A percentile compares a stretch with the other conserved stretches of the same genome.
Evolutionary conservation across 2,797 vertebrate species (phyloP).

Genomic region (Paguma larvata): DNA sequence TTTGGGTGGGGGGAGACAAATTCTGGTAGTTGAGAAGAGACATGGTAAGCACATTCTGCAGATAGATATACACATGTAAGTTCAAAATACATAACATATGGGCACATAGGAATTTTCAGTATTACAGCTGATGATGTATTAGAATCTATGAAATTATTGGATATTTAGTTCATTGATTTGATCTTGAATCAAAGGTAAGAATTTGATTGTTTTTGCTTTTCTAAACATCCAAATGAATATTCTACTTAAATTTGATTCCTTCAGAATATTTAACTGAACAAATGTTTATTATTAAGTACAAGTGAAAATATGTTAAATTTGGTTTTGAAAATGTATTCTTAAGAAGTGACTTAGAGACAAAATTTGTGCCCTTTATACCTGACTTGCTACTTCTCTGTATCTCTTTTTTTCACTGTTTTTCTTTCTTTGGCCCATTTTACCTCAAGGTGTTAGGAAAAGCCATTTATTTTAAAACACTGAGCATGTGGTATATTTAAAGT

Average conservation of each 20-base stretch:
- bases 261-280: constrained; percentile 29
- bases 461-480: constrained; percentile 5
- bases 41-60: background rate
- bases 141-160: background rate
- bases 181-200: constrained; percentile 18
- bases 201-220: background rate
- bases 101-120: background rate
- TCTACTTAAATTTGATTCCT: background rate
- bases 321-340: constrained; percentile 5
- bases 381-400: background rate
- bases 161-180: constrained; percentile 21
- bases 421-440: constrained; percentile 29
- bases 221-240: constrained; percentile 24
- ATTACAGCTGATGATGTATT: background rate
- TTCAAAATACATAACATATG: background rate
- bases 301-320: constrained; percentile 42
- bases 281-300: constrained; percentile 1
- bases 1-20: background rate
- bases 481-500: background rate
- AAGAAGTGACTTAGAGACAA: background rate
- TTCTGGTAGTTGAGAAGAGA: background rate
- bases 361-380: background rate
- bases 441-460: background rate
- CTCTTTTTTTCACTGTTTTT: background rate
- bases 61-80: background rate